These are phyloP conservation scores for Perca flavescens DNA, from an alignment of 2,113 vertebrate species.

Conservation along the genomic window DNA sequence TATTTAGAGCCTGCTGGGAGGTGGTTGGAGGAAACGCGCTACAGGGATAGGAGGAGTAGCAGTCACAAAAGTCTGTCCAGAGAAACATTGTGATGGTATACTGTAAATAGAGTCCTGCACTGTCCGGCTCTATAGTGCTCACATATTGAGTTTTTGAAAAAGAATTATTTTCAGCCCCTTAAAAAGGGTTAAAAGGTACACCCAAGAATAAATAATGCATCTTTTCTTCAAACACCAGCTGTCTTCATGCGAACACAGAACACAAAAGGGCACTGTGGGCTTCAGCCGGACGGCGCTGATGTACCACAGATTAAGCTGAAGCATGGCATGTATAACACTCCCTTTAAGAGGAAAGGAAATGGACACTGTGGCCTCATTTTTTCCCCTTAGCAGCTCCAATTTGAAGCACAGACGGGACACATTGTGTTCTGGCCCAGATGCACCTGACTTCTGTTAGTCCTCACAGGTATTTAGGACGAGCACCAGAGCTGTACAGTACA, in stretches of 20 bases:
- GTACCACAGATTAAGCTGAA: neutral
- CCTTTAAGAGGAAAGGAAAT: slow-evolving; percentile 31
- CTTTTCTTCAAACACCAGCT: slow-evolving; percentile 36
- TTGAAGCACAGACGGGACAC: slow-evolving; percentile 29
- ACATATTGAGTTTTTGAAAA: neutral
- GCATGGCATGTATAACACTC: slow-evolving; percentile 2
- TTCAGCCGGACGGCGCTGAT: neutral
- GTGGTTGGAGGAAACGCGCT: slow-evolving; percentile 39
- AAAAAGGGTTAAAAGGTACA: slow-evolving; percentile 59
- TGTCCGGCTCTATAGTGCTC: neutral
- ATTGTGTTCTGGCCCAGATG: slow-evolving; percentile 66
- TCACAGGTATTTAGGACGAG: slow-evolving; percentile 68
- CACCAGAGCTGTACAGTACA: slow-evolving; percentile 15
- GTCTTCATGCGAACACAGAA: slow-evolving; percentile 24
- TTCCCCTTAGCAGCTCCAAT: slow-evolving; percentile 39
- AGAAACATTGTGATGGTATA: slow-evolving; percentile 11
- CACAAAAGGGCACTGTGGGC: slow-evolving; percentile 3
- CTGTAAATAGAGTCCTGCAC: slow-evolving; percentile 12
- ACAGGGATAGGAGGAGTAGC: neutral
- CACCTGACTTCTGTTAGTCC: slow-evolving; percentile 68
- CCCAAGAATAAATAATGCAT: slow-evolving; percentile 63
- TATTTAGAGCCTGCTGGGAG: slow-evolving; percentile 64
- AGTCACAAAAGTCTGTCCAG: slow-evolving; percentile 39
- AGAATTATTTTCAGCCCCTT: slow-evolving; percentile 43
- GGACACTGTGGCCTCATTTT: slow-evolving; percentile 63